Percentiles rank a stretch among this genome's conserved stretches.
Conservation (phyloP, 2,888 invertebrate species). For the Tachina grossa region DNA sequence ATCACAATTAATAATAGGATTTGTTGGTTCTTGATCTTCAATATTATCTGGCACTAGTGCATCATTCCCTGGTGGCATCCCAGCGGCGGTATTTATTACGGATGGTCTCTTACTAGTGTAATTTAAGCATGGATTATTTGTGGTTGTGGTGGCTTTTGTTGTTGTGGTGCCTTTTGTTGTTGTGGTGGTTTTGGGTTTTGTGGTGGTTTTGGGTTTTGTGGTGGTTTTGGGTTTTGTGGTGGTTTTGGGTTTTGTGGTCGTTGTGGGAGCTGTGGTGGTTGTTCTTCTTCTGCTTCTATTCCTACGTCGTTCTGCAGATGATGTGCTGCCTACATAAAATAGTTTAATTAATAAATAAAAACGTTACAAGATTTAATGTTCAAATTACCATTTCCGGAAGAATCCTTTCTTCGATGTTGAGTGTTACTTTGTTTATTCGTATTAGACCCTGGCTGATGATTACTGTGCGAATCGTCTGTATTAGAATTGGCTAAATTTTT, state of each 20-base stretch:
- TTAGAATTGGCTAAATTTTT: neutral
- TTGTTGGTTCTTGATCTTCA: too few relatives aligned
- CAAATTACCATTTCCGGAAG: constrained; percentile 10
- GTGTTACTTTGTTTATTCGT: neutral
- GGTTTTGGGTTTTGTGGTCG: neutral
- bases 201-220: neutral
- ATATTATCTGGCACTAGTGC: too few relatives aligned
- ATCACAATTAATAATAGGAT: too few relatives aligned
- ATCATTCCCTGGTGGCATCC: neutral
- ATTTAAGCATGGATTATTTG: constrained; percentile 5
- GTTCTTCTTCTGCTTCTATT: neutral
- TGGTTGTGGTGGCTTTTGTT: neutral
- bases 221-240: too few relatives aligned
- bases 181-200: neutral
- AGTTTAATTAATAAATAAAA: too few relatives aligned
- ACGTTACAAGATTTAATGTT: neutral
- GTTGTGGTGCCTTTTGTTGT: too few relatives aligned
- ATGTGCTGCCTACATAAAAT: too few relatives aligned
- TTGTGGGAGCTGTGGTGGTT: constrained; percentile 2
- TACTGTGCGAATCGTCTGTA: neutral
- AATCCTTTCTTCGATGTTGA: neutral
- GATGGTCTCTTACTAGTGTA: too few relatives aligned
- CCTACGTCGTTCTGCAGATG: neutral
- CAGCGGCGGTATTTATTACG: too few relatives aligned
- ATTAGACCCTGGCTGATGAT: neutral